Percentiles rank a stretch among this genome's conserved stretches.
phyloP scores from a whole-genome alignment of 64 coral and sea anemone species.

The Montipora capricornis region DNA sequence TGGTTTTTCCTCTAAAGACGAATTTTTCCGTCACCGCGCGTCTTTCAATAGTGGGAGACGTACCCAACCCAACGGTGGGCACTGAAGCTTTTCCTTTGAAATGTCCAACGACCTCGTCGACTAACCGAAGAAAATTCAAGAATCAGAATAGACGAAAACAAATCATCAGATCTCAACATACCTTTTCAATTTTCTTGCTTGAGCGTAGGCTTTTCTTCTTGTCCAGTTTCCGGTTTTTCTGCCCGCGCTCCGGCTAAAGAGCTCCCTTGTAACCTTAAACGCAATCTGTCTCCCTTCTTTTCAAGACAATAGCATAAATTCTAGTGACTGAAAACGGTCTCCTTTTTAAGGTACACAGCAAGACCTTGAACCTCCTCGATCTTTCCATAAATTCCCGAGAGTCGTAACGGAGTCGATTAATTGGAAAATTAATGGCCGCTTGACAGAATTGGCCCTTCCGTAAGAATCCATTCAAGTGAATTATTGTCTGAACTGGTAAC shows the following conservation, averaged over 20 bases:
- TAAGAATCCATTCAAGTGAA: constrained; percentile 15
- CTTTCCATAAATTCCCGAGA: background rate
- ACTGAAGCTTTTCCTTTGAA: background rate
- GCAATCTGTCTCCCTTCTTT: background rate
- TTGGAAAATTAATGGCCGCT: constrained; percentile 45
- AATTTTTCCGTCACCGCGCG: background rate
- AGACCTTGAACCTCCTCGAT: background rate
- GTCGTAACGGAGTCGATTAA: constrained; percentile 22
- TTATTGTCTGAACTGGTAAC: background rate
- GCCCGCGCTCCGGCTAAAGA: background rate
- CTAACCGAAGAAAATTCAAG: background rate
- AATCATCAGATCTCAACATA: background rate
- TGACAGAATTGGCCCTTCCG: background rate
- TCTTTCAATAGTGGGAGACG: background rate
- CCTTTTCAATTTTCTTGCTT: background rate
- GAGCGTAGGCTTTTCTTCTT: background rate
- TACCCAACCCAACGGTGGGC: background rate
- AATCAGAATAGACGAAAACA: background rate
- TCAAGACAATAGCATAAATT: background rate
- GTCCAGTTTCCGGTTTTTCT: background rate
- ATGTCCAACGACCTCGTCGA: background rate
- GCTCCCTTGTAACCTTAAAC: background rate
- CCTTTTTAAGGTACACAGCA: background rate
- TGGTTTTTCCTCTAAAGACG: background rate
- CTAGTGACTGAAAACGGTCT: background rate